phyloP scores from a whole-genome alignment of 1,140 invertebrate species.

The Medauroidea extradentata region DNA sequence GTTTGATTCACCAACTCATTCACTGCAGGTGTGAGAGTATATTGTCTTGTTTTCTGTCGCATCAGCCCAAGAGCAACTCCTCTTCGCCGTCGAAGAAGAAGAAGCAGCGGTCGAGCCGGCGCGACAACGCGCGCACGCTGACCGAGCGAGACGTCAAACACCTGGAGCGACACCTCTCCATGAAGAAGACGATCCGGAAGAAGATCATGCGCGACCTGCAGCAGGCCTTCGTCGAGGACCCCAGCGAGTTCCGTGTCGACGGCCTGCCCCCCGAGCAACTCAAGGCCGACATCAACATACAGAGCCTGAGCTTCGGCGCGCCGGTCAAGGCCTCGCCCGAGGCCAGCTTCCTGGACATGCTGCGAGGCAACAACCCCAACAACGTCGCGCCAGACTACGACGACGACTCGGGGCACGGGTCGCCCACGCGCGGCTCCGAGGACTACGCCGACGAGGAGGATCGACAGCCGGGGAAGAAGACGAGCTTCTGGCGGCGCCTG shows the following conservation, averaged over 20 bases:
- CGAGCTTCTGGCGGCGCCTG: conserved; percentile 66
- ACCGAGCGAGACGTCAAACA: conserved; percentile 68
- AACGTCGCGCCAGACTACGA: conserved; percentile 39
- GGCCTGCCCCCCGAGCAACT: conserved; percentile 61
- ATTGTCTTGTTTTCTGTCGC: too few relatives aligned
- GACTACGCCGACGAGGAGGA: conserved; percentile 42
- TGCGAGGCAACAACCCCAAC: conserved; percentile 47
- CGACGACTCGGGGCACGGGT: conserved; percentile 51
- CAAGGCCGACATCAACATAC: conserved; percentile 61
- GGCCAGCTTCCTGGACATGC: conserved; percentile 64
- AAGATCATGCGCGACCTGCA: conserved; percentile 80
- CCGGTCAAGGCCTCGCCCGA: conserved; percentile 45
- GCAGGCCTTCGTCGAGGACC: conserved; percentile 69
- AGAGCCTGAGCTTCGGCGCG: conserved; percentile 57
- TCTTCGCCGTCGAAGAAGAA: conserved; percentile 52
- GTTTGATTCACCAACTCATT: too few relatives aligned
- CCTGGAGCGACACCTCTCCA: conserved; percentile 72
- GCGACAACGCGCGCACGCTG: conserved; percentile 56
- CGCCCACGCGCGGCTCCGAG: conserved; percentile 43
- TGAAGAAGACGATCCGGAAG: conserved; percentile 82
- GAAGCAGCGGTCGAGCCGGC: conserved; percentile 50
- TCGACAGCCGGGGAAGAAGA: conserved; percentile 48
- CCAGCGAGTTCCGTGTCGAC: conserved; percentile 64
- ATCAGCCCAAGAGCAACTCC: too few relatives aligned
- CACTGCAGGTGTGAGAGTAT: too few relatives aligned